Evolutionary conservation across 37 sponge, comb jelly and placozoan genomes (phyloP).

Genomic region (Corticium candelabrum): DNA sequence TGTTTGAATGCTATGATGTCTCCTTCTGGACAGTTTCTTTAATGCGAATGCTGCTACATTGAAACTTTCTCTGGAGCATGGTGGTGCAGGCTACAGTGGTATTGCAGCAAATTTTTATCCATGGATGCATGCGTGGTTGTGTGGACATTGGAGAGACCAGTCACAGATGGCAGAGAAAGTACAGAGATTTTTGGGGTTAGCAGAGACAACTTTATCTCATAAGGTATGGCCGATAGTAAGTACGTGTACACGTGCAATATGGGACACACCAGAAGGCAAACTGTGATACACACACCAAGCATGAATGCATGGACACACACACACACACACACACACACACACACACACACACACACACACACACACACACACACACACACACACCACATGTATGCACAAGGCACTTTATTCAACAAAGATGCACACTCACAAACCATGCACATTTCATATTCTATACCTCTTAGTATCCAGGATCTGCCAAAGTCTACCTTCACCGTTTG

Average conservation of each 20-base stretch:
- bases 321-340: too few relatives aligned
- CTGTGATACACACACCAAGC: too few relatives aligned
- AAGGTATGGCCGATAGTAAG: background rate
- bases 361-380: too few relatives aligned
- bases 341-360: too few relatives aligned
- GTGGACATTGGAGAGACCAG: conserved; percentile 13
- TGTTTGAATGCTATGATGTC: background rate
- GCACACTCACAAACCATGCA: too few relatives aligned
- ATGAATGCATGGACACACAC: too few relatives aligned
- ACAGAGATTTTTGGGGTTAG: conserved; percentile 14
- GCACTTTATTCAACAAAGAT: too few relatives aligned
- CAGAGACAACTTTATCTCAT: background rate
- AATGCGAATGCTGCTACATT: background rate
- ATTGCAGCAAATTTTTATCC: conserved; percentile 80
- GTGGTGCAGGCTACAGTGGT: conserved; percentile 74
- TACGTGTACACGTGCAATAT: too few relatives aligned
- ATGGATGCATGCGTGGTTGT: conserved; percentile 66
- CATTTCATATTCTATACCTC: background rate
- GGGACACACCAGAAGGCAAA: too few relatives aligned
- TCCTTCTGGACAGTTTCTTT: background rate
- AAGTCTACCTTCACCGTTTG: background rate
- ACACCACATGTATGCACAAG: too few relatives aligned
- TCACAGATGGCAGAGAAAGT: conserved; percentile 11
- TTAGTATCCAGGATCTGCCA: background rate
- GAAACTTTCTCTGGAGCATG: background rate